Conservation (phyloP, 2,797 vertebrate genomes). For the Trichosurus vulpecula region DNA sequence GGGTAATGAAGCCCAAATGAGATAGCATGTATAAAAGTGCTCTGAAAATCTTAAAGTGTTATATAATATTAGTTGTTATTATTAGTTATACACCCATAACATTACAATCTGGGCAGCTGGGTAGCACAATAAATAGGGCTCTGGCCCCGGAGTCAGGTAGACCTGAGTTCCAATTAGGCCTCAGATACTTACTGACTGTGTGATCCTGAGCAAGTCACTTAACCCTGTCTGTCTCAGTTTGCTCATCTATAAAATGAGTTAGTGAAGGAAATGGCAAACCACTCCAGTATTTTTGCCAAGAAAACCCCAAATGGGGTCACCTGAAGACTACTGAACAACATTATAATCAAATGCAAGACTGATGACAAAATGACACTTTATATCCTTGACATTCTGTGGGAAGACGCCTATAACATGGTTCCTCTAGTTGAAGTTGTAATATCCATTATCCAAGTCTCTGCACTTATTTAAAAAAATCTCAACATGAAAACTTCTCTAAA, state of each 20-base stretch:
- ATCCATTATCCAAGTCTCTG: neutral
- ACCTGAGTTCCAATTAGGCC: too few species aligned
- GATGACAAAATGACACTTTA: neutral
- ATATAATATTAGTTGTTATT: neutral
- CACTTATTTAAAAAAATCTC: neutral
- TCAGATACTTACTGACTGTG: too few species aligned
- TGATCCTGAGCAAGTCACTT: too few species aligned
- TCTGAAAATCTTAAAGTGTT: neutral
- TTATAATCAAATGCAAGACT: neutral
- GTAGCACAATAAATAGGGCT: too few species aligned
- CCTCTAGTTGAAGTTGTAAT: neutral
- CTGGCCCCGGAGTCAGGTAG: neutral
- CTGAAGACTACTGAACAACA: neutral
- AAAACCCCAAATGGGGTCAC: neutral
- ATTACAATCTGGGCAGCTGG: too few species aligned
- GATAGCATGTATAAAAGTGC: neutral
- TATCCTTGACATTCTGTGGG: neutral
- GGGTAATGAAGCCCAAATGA: neutral
- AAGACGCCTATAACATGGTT: neutral
- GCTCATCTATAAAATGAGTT: neutral
- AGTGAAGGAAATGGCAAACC: neutral
- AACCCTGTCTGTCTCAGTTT: neutral
- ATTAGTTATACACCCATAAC: neutral
- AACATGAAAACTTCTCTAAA: neutral
- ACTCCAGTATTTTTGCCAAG: neutral